These are phyloP conservation scores for Pachypanchax playfairii DNA, from an alignment of 2,113 vertebrate genomes.

Conservation along the genomic window DNA sequence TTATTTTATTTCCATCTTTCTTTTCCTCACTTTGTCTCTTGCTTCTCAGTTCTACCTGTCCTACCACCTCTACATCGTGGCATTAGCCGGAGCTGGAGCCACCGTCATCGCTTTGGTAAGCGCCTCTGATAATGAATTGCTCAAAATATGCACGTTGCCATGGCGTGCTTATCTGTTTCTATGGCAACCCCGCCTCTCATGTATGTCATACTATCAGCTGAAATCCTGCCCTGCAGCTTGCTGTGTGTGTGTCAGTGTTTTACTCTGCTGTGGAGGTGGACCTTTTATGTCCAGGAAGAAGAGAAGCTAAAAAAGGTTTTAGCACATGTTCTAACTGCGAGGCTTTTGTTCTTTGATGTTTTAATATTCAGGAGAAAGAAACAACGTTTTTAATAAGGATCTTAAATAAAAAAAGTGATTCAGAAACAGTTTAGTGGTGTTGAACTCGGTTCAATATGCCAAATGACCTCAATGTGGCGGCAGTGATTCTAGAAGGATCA, in stretches of 20 bases:
- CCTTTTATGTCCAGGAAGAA: constrained; percentile 17
- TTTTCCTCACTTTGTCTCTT: not conserved
- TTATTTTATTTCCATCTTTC: not conserved
- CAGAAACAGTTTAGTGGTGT: not conserved
- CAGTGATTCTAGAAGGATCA: too few relatives aligned
- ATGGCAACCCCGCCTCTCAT: constrained; percentile 63
- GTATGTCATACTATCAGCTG: constrained; percentile 22
- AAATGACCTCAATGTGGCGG: too few relatives aligned
- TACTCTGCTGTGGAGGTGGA: constrained; percentile 38
- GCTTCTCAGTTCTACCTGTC: constrained; percentile 93
- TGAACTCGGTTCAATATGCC: not conserved
- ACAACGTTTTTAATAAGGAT: not conserved
- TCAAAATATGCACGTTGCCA: constrained; percentile 66
- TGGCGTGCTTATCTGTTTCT: constrained; percentile 62
- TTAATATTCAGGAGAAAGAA: not conserved
- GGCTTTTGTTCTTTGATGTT: not conserved
- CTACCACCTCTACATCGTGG: constrained; percentile 97
- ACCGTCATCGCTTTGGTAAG: constrained; percentile 97
- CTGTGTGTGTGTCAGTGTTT: constrained; percentile 32
- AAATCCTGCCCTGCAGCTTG: constrained; percentile 28
- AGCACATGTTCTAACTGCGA: constrained; percentile 10
- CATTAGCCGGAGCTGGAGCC: constrained; percentile 94
- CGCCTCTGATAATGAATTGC: constrained; percentile 33
- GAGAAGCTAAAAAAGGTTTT: constrained; percentile 26
- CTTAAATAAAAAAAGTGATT: not conserved